These are phyloP conservation scores for Clarias fuscus DNA, from an alignment of 2,797 vertebrate genomes.

Conservation along the genomic window DNA sequence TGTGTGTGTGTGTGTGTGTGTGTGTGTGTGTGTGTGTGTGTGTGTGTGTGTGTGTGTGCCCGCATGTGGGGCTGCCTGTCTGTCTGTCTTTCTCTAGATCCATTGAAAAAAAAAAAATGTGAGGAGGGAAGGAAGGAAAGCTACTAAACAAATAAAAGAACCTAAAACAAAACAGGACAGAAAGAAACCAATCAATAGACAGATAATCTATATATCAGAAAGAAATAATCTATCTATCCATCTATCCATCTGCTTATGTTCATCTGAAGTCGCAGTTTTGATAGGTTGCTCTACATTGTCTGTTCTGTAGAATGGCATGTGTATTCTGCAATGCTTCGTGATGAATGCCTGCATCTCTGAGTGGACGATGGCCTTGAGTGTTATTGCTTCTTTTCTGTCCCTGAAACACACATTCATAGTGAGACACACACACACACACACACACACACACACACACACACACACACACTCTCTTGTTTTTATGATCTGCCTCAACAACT, in stretches of 20 bases:
- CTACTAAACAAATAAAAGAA: no score
- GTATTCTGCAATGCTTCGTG: slow-evolving; percentile 38
- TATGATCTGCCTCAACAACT: slow-evolving; percentile 60
- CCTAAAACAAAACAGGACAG: neutral
- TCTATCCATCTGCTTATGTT: no score
- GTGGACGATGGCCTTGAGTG: slow-evolving; percentile 49
- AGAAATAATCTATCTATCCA: no score
- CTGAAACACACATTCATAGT: slow-evolving; percentile 53
- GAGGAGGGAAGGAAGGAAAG: neutral
- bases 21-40: neutral
- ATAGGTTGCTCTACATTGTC: slow-evolving; percentile 35
- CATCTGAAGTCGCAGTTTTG: neutral
- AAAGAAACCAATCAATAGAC: no score
- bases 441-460: slow-evolving; percentile 42
- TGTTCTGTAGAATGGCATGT: neutral
- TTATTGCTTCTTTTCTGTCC: slow-evolving; percentile 52
- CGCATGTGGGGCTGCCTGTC: neutral
- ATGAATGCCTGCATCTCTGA: slow-evolving; percentile 60
- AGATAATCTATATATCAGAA: no score
- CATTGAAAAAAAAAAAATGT: neutral
- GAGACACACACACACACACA: slow-evolving; percentile 44
- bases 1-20: no score
- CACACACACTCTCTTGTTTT: slow-evolving; percentile 27
- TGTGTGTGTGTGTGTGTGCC: neutral
- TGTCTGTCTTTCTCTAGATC: neutral